A percentile compares a stretch with the other conserved stretches of the same genome.
Conservation (phyloP, 2,113 vertebrate genomes). For the Epinephelus cyanopodus region DNA sequence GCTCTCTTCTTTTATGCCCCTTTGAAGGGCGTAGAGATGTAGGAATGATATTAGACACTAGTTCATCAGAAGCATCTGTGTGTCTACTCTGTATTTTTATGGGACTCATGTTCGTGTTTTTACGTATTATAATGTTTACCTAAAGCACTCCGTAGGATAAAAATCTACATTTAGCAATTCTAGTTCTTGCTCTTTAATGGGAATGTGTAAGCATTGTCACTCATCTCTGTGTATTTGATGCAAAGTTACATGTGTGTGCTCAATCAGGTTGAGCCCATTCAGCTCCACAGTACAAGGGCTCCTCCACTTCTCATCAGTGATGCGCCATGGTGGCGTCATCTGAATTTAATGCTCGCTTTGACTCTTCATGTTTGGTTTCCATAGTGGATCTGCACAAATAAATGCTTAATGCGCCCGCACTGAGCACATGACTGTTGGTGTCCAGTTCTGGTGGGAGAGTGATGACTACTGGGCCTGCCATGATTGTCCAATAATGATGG, state of each 20-base stretch:
- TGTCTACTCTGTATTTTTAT: conserved; percentile 1
- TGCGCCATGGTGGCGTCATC: conserved; percentile 9
- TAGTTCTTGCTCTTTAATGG: not conserved
- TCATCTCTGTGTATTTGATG: not conserved
- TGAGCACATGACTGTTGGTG: conserved; percentile 55
- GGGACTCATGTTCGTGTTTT: not conserved
- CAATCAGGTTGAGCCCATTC: not conserved
- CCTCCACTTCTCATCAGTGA: not conserved
- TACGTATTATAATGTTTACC: conserved; percentile 8
- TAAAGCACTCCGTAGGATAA: not conserved
- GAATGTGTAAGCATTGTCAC: not conserved
- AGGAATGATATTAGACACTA: conserved; percentile 1
- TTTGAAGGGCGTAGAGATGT: conserved; percentile 24
- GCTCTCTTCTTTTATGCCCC: conserved; percentile 20
- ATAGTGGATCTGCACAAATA: conserved; percentile 55
- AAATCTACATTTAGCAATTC: not conserved
- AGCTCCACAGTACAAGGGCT: not conserved
- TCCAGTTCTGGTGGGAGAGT: conserved; percentile 55
- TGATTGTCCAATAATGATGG: conserved; percentile 67
- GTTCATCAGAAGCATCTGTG: conserved; percentile 30
- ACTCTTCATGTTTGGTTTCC: conserved; percentile 59
- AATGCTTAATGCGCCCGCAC: conserved; percentile 11
- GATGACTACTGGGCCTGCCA: conserved; percentile 54
- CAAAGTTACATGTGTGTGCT: not conserved
- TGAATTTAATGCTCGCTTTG: conserved; percentile 11